These are phyloP conservation scores for Carduelis carduelis DNA, from an alignment of 2,797 vertebrate species.

Conservation along the genomic window DNA sequence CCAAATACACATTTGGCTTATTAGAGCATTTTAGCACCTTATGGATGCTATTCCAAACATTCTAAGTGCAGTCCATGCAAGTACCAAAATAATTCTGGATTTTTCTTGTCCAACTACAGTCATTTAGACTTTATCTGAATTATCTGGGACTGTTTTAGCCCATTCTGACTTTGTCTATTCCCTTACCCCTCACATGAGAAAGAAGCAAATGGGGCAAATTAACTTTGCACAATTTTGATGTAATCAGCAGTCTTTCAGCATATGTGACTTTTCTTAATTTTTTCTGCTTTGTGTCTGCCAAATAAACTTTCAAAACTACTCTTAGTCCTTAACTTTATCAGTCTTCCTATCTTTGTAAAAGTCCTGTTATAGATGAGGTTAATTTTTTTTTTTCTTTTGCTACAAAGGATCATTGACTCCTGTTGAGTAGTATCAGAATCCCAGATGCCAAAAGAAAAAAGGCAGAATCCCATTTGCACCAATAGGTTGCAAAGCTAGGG, in stretches of 20 bases:
- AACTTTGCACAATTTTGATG: not conserved
- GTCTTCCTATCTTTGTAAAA: not conserved
- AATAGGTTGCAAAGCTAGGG: not conserved
- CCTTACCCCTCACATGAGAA: not conserved
- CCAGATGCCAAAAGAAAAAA: not conserved
- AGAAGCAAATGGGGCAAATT: not conserved
- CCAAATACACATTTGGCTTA: slow-evolving; percentile 22
- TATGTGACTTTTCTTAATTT: not conserved
- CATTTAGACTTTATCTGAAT: not conserved
- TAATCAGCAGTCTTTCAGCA: not conserved
- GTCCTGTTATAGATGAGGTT: not conserved
- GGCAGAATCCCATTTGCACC: not conserved
- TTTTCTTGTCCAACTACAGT: not conserved
- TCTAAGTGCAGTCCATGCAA: not conserved
- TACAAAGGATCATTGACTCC: not conserved
- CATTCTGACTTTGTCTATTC: not conserved
- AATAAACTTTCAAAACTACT: not conserved
- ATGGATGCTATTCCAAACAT: slow-evolving; percentile 12
- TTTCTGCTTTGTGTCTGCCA: not conserved
- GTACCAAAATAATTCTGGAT: not conserved
- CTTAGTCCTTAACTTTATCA: not conserved
- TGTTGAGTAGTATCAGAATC: not conserved
- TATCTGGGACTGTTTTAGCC: not conserved
- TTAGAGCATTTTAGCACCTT: slow-evolving; percentile 35
- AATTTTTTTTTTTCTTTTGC: not conserved